phyloP scores from a whole-genome alignment of 2,888 invertebrate genomes.

The Linnaemya tessellans region DNA sequence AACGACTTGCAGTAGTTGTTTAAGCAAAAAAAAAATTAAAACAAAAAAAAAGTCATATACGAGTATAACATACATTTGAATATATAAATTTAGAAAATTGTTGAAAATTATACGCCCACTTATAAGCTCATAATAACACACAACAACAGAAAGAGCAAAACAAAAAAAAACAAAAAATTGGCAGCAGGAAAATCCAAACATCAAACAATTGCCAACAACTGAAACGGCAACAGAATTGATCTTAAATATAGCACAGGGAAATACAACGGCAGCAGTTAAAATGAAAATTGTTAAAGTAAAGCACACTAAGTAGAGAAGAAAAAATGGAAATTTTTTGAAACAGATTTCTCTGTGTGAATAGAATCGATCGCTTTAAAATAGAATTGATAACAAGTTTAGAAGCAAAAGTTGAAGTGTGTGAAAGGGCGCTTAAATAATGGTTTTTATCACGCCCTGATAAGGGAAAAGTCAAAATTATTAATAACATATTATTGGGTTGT shows the following conservation, averaged over 20 bases:
- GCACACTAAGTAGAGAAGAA: no score
- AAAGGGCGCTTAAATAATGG: no score
- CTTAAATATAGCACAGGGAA: conserved; percentile 3
- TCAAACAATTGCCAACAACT: conserved; percentile 32
- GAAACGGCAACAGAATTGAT: neutral
- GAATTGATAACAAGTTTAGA: no score
- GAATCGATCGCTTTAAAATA: no score
- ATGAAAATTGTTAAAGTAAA: no score
- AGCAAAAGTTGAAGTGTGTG: no score
- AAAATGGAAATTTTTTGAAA: no score
- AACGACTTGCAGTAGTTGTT: conserved; percentile 10
- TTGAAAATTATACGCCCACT: conserved; percentile 72
- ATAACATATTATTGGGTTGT: no score
- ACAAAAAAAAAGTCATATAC: neutral
- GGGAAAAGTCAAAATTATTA: no score
- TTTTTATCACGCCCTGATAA: no score
- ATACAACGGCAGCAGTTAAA: no score
- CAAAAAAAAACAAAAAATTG: conserved; percentile 33
- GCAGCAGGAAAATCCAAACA: conserved; percentile 3
- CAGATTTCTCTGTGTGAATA: no score
- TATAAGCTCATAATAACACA: conserved; percentile 69
- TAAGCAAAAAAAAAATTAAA: neutral
- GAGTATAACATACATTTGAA: conserved; percentile 28
- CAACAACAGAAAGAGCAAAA: conserved; percentile 41
- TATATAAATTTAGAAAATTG: conserved; percentile 53